Evolutionary conservation across 1,140 invertebrate genomes (phyloP).

Genomic region (Diorhabda carinulata): DNA sequence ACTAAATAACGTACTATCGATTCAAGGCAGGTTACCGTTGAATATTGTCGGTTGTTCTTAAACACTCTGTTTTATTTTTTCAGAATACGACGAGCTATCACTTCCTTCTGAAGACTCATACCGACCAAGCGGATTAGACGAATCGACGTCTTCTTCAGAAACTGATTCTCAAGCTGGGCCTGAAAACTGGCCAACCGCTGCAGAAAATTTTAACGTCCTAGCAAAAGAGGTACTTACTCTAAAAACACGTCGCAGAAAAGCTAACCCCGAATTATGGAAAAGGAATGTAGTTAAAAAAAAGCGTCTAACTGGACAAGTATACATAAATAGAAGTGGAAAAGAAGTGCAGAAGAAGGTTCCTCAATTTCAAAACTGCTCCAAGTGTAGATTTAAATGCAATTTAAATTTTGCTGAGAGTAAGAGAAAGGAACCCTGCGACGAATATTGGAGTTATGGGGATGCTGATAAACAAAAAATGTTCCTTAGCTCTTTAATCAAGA

Average conservation of each 20-base stretch:
- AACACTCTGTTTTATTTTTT: too few relatives aligned
- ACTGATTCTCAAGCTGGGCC: too few relatives aligned
- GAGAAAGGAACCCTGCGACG: background rate
- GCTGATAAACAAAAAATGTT: conserved; percentile 7
- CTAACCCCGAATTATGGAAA: background rate
- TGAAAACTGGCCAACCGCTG: too few relatives aligned
- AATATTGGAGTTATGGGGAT: conserved; percentile 3
- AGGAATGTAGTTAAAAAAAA: background rate
- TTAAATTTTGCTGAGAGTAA: background rate
- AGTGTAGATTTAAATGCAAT: background rate
- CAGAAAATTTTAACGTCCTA: too few relatives aligned
- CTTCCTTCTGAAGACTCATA: too few relatives aligned
- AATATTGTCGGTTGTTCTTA: too few relatives aligned
- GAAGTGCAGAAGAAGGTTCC: background rate
- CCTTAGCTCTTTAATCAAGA: background rate
- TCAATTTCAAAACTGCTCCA: conserved; percentile 1
- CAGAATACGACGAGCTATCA: too few relatives aligned
- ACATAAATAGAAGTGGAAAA: conserved; percentile 11
- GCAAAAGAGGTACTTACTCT: too few relatives aligned
- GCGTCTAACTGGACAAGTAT: conserved; percentile 6
- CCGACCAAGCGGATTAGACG: too few relatives aligned
- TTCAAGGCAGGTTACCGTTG: too few relatives aligned
- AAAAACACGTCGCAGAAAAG: background rate
- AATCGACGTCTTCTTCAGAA: too few relatives aligned
- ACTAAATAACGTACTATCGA: too few relatives aligned